phyloP scores from a whole-genome alignment of 2,888 invertebrate genomes.

The Epistrophe eligans region DNA sequence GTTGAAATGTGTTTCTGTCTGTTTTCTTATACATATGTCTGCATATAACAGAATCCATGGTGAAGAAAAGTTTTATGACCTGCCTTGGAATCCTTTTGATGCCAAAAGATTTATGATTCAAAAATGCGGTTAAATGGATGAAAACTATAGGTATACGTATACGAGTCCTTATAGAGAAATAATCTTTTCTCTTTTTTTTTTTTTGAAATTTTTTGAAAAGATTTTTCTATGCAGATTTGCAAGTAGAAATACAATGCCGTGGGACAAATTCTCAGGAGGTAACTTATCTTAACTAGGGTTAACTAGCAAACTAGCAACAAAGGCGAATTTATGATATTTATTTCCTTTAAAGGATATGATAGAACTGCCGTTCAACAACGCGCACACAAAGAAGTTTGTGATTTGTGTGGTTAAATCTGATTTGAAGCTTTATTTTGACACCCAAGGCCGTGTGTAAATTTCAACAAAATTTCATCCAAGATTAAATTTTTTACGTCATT shows the following conservation, averaged over 20 bases:
- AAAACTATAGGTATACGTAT: not conserved
- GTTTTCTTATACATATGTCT: not conserved
- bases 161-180: slow-evolving; percentile 4
- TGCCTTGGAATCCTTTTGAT: slow-evolving; percentile 4
- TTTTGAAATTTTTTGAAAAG: not conserved
- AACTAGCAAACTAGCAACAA: too few relatives aligned
- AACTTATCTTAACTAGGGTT: not conserved
- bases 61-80: not conserved
- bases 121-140: not conserved
- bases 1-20: slow-evolving; percentile 26
- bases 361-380: too few relatives aligned
- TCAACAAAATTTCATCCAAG: too few relatives aligned
- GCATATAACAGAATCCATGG: not conserved
- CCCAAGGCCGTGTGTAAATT: too few relatives aligned
- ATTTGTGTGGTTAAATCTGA: too few relatives aligned
- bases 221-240: not conserved
- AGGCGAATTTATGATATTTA: too few relatives aligned
- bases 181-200: slow-evolving; percentile 3
- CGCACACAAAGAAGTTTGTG: too few relatives aligned
- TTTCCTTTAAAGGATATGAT: too few relatives aligned
- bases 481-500: too few relatives aligned
- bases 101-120: slow-evolving; percentile 4
- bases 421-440: too few relatives aligned
- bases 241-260: slow-evolving; percentile 7
- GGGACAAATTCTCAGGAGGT: slow-evolving; percentile 5